These are phyloP conservation scores for Troides helena DNA, from an alignment of 2,888 invertebrate genomes.

Conservation along the genomic window DNA sequence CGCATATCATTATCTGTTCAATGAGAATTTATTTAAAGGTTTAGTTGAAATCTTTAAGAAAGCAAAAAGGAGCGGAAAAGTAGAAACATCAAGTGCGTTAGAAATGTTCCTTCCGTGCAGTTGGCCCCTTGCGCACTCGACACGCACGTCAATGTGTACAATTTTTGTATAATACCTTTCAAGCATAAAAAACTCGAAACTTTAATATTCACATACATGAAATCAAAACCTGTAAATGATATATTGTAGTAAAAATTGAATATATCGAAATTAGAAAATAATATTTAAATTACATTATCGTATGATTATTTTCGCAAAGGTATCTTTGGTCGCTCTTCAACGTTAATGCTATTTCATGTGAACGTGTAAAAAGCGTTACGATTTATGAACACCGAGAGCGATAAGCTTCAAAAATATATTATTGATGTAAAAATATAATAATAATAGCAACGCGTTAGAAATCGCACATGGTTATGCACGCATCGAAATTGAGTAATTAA, in stretches of 20 bases:
- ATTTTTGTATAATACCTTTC: neutral
- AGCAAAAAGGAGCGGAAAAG: conserved; percentile 43
- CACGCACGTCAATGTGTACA: conserved; percentile 47
- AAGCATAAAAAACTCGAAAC: neutral
- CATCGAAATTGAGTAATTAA: conserved; percentile 78
- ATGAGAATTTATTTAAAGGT: conserved; percentile 39
- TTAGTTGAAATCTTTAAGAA: conserved; percentile 58
- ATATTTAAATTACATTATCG: neutral
- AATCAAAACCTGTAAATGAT: neutral
- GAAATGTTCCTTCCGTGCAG: conserved; percentile 46
- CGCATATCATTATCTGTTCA: conserved; percentile 31
- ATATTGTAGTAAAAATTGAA: neutral
- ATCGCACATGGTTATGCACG: conserved; percentile 70
- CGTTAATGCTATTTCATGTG: conserved; percentile 51
- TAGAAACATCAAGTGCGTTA: conserved; percentile 32
- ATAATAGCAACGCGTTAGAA: conserved; percentile 71
- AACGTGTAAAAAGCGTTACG: conserved; percentile 66
- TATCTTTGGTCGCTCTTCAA: conserved; percentile 31
- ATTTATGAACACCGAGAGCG: conserved; percentile 59
- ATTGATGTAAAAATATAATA: conserved; percentile 66
- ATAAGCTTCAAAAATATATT: conserved; percentile 73
- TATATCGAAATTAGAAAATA: neutral
- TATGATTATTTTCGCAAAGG: neutral
- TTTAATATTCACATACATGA: neutral
- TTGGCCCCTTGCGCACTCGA: conserved; percentile 49